A percentile compares a stretch with the other conserved stretches of the same genome.
These are phyloP conservation scores for Procambarus clarkii DNA, from an alignment of 1,140 invertebrate species.

Conservation along the genomic window DNA sequence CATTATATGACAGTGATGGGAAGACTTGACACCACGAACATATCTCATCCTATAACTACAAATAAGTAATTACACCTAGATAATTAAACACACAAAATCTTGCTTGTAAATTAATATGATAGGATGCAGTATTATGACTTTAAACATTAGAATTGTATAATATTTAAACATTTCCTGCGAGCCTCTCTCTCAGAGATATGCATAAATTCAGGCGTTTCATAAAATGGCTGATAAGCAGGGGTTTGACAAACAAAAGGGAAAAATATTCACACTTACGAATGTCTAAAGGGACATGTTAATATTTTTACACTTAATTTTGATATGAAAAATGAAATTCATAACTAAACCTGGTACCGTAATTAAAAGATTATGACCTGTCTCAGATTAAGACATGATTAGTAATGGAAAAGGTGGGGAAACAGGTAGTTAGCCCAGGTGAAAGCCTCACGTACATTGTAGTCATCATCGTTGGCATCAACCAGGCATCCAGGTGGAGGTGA, in stretches of 20 bases:
- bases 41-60: too few species aligned
- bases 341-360: too few species aligned
- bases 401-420: neutral
- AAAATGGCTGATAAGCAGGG: neutral
- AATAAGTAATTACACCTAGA: too few species aligned
- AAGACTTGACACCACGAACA: too few species aligned
- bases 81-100: neutral
- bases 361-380: neutral
- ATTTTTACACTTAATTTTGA: neutral
- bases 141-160: neutral
- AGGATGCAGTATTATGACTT: neutral
- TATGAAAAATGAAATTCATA: neutral
- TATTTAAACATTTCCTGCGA: too few species aligned
- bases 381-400: neutral
- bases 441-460: neutral
- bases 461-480: neutral
- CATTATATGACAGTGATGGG: too few species aligned
- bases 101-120: neutral
- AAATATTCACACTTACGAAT: neutral
- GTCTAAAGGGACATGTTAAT: neutral
- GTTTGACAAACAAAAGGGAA: neutral
- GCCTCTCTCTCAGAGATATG: too few species aligned
- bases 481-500: constrained; percentile 40
- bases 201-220: neutral
- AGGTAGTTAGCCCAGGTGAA: too few species aligned